A percentile compares a stretch with the other conserved stretches of the same genome.
Conservation (phyloP, 2,113 vertebrate genomes). For the Hyperopisus bebe region DNA sequence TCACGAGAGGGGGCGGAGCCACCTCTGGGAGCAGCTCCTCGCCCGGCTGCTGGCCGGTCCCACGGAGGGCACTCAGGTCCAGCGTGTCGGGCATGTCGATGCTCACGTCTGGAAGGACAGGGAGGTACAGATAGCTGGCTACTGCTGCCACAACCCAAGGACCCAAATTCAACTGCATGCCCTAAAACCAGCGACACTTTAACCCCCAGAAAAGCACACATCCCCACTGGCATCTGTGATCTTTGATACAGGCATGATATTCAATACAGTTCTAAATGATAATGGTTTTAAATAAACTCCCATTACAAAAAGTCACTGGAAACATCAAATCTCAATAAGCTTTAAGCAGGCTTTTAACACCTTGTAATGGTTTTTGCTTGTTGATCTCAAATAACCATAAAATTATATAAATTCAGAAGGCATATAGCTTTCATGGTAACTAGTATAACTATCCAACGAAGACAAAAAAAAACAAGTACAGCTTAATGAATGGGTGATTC, state of each 20-base stretch:
- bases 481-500: neutral
- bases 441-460: neutral
- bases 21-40: conserved; percentile 97
- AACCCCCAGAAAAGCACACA: neutral
- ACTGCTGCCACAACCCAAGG: neutral
- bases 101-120: conserved; percentile 74
- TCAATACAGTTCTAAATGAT: neutral
- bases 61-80: conserved; percentile 81
- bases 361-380: neutral
- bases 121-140: neutral
- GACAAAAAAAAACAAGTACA: neutral
- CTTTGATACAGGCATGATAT: neutral
- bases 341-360: neutral
- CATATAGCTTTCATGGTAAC: neutral
- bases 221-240: neutral
- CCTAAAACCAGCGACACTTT: neutral
- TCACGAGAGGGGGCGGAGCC: conserved; percentile 88
- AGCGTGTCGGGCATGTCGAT: conserved; percentile 94
- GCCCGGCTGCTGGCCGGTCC: conserved; percentile 82
- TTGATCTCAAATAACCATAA: neutral
- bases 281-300: neutral
- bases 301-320: neutral
- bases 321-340: neutral
- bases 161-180: neutral
- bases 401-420: neutral